Evolutionary conservation across 2,797 vertebrate genomes (phyloP), one percentile per base, ranked within the genome.

Genomic region (Acanthurus leucopareius): DNA sequence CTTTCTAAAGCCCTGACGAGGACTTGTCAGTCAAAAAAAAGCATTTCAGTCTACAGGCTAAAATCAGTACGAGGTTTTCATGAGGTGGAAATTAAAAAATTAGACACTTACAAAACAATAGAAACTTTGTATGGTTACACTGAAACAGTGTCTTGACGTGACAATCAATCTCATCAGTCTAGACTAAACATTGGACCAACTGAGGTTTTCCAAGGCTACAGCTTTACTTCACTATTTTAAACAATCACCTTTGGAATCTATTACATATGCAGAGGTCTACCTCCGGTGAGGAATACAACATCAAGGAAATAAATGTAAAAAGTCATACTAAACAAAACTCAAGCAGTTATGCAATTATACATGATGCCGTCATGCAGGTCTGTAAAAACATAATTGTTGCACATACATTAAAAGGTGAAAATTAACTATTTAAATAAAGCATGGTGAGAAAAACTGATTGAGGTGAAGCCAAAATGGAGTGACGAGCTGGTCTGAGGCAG

Each of bases 321-420:
- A 35, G 53, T 70, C 49, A 74, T 61, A 69, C 58, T 58, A 62
- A 86, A 87, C 45, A 80, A 77, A 81, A 93, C 90, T 91, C 91
- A 95, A 97, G 96, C 96, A 97, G 96, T 96, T 95, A 42, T 42
- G 10, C 40, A 90, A 82, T 92, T 95, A 94, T 95, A 95, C 92
- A 77, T 89, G 93, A 96, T 94, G 94, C 94, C 92, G 91, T 95
- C 93, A 77, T 79, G 92, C 93, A 94, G 91, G 66, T 68, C 83
- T 85, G 85, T 90, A 92, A 93, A 69, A 52, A 62, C 81, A 93
- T 89, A 86, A 70, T 7, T 82, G 47, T 85, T 95, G 92, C 91
- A 94, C 60, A 73, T 89, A 83, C 68, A 93, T 83, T 89, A 88
- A 88, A 93, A 94, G 83, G 88, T 93, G 93, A 91, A 90, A 90